Evolutionary conservation across 2,113 vertebrate genomes (phyloP).

Genomic region (Chionis minor): DNA sequence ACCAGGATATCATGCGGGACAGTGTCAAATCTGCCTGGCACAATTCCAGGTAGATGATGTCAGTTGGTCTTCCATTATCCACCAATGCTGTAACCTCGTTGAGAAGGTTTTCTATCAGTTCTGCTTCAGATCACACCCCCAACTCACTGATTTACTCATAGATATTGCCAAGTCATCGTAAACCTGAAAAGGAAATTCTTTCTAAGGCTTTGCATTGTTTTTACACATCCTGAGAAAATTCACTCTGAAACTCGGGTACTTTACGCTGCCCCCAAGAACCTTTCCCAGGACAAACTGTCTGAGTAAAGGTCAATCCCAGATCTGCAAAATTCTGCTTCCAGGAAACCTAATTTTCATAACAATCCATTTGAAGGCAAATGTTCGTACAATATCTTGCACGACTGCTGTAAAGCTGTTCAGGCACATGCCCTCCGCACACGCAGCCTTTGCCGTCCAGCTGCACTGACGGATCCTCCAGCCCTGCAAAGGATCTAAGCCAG

Average conservation of each 20-base stretch:
- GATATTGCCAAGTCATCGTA: neutral
- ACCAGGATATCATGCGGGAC: too few species aligned
- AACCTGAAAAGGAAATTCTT: neutral
- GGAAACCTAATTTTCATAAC: neutral
- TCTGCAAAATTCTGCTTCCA: neutral
- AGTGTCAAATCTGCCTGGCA: too few species aligned
- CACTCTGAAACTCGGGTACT: neutral
- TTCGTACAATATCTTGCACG: neutral
- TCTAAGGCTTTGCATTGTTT: neutral
- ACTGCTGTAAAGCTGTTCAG: neutral
- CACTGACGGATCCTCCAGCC: neutral
- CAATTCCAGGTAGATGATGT: too few species aligned
- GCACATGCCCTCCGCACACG: accelerated
- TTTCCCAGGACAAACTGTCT: neutral
- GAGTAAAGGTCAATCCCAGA: neutral
- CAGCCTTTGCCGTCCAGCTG: neutral
- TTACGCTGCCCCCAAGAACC: neutral
- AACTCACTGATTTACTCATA: neutral
- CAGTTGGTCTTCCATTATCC: too few species aligned
- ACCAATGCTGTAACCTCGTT: too few species aligned
- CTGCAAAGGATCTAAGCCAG: neutral
- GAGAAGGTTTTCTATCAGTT: neutral
- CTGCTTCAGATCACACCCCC: neutral
- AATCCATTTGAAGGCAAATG: neutral
- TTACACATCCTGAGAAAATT: neutral